Evolutionary conservation across 1,140 invertebrate species (phyloP).

Genomic region (Nephila pilipes): DNA sequence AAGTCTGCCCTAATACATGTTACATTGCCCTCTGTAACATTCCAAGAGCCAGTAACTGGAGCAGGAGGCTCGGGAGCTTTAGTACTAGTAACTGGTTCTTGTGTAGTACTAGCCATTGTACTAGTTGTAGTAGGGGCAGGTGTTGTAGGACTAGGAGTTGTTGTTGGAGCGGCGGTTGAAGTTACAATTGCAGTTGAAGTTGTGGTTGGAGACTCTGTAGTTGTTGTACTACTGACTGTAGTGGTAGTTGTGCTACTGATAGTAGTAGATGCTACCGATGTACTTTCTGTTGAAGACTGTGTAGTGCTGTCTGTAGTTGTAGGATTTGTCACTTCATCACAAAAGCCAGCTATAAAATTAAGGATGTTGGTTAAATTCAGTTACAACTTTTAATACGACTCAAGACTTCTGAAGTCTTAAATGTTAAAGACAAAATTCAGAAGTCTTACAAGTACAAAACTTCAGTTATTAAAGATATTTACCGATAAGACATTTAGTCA

Average conservation of each 20-base stretch:
- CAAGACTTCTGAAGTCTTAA: too few relatives aligned
- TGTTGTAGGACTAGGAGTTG: conserved; percentile 6
- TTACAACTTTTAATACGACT: too few relatives aligned
- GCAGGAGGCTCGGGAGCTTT: background rate
- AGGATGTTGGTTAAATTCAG: too few relatives aligned
- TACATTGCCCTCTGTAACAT: conserved; percentile 48
- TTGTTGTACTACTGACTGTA: background rate
- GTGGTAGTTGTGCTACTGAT: background rate
- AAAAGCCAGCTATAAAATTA: background rate
- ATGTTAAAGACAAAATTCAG: too few relatives aligned
- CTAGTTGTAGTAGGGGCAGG: background rate
- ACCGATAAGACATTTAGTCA: too few relatives aligned
- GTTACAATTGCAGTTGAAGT: background rate
- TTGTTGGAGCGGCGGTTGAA: background rate
- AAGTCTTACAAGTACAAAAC: too few relatives aligned
- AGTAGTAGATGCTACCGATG: background rate
- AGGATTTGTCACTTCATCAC: background rate
- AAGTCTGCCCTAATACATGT: conserved; percentile 68
- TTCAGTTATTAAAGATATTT: too few relatives aligned
- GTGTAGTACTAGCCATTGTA: background rate
- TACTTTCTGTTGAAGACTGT: background rate
- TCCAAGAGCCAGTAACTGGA: conserved; percentile 31
- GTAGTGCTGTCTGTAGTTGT: background rate
- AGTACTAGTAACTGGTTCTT: conserved; percentile 22
- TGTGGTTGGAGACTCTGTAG: background rate